These are phyloP conservation scores for Umimayanthus chanpuru DNA, from an alignment of 92 coral and sea anemone genomes.

Conservation along the genomic window DNA sequence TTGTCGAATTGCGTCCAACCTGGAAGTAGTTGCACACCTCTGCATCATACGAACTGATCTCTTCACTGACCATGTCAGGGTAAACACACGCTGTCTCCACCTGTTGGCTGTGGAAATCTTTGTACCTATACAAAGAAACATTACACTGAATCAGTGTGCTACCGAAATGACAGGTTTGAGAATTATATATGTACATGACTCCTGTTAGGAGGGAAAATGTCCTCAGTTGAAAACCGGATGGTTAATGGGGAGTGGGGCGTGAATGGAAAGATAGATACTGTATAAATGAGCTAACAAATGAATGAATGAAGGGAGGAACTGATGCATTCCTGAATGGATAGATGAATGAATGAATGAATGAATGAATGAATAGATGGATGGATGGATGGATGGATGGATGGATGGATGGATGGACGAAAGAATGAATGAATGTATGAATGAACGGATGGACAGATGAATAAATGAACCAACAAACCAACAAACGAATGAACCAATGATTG, in stretches of 20 bases:
- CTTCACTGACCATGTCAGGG: slow-evolving; percentile 86
- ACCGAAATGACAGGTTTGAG: not conserved
- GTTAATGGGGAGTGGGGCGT: not conserved
- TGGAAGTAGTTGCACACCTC: slow-evolving; percentile 93
- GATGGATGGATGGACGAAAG: too few relatives aligned
- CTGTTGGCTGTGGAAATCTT: slow-evolving; percentile 78
- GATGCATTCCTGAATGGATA: not conserved
- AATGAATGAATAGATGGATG: too few relatives aligned
- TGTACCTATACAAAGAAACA: slow-evolving; percentile 62
- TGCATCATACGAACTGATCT: slow-evolving; percentile 74
- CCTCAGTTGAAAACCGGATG: not conserved
- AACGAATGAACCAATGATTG: too few relatives aligned
- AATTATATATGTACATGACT: too few relatives aligned
- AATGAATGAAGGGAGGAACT: not conserved
- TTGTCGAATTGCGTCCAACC: slow-evolving; percentile 76
- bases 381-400: too few relatives aligned
- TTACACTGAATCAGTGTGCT: not conserved
- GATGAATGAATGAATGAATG: too few relatives aligned
- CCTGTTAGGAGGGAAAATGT: not conserved
- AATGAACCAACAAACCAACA: too few relatives aligned
- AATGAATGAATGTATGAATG: too few relatives aligned
- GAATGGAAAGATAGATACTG: not conserved
- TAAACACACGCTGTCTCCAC: slow-evolving; percentile 82
- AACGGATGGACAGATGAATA: too few relatives aligned
- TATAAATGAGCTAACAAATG: not conserved